A percentile compares a stretch with the other conserved stretches of the same genome.
These are phyloP conservation scores for Agriopis marginaria DNA, from an alignment of 2,888 invertebrate genomes.

Conservation along the genomic window DNA sequence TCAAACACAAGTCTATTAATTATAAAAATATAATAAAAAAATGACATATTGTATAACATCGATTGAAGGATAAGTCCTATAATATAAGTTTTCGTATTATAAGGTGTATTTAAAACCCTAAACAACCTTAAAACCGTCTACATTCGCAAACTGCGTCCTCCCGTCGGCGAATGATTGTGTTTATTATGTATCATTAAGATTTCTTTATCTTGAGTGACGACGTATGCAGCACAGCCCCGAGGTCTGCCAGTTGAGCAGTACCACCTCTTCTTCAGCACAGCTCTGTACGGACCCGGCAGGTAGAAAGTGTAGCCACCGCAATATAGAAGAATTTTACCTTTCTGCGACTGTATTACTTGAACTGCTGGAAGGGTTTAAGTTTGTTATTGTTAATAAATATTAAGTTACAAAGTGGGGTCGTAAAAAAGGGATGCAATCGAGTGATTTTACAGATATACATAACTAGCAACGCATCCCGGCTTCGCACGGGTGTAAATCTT, in stretches of 20 bases:
- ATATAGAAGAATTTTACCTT: conserved; percentile 43
- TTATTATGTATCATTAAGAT: conserved; percentile 31
- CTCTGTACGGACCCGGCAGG: conserved; percentile 38
- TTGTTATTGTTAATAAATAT: not conserved
- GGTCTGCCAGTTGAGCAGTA: conserved; percentile 50
- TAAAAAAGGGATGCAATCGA: no score
- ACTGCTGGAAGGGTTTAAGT: conserved; percentile 25
- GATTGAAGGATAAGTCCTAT: no score
- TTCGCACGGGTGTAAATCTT: no score
- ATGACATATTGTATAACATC: no score
- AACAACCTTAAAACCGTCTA: not conserved
- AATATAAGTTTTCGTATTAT: no score
- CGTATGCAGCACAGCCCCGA: conserved; percentile 48
- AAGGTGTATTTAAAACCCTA: no score
- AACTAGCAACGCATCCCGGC: no score
- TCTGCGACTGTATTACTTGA: conserved; percentile 41
- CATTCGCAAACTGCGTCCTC: not conserved
- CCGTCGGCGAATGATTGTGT: conserved; percentile 37
- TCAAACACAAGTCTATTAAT: no score
- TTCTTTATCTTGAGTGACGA: conserved; percentile 33
- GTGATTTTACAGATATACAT: no score
- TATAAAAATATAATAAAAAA: no score
- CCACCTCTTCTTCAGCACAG: conserved; percentile 42
- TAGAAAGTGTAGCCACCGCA: conserved; percentile 47
- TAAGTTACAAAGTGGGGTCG: no score